A percentile compares a stretch with the other conserved stretches of the same genome.
These are phyloP conservation scores for Pammene aurita DNA, from an alignment of 2,888 invertebrate species.

Conservation along the genomic window DNA sequence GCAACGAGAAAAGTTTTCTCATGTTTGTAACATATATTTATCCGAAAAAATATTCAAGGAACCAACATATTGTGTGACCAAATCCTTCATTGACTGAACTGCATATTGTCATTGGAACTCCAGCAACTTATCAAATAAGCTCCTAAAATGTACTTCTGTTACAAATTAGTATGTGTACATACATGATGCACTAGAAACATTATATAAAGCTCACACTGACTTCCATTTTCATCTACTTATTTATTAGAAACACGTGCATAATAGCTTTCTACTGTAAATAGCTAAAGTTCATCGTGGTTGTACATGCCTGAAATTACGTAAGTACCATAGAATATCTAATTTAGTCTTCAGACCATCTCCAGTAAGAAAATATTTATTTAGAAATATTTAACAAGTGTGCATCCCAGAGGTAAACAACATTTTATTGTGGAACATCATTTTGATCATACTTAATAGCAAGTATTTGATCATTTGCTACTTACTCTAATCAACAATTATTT, in stretches of 20 bases:
- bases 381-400: conserved; percentile 73
- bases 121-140: conserved; percentile 18
- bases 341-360: conserved; percentile 54
- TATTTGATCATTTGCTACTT: conserved; percentile 27
- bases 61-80: background rate
- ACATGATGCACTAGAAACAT: background rate
- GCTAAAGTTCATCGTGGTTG: conserved; percentile 10
- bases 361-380: conserved; percentile 72
- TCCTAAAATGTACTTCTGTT: background rate
- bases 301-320: conserved; percentile 45
- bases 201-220: conserved; percentile 9
- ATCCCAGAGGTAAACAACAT: conserved; percentile 57
- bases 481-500: conserved; percentile 28
- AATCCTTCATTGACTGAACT: conserved; percentile 9
- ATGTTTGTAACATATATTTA: background rate
- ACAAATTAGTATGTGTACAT: background rate
- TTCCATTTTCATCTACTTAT: conserved; percentile 16
- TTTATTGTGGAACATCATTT: conserved; percentile 9
- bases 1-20: background rate
- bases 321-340: conserved; percentile 61
- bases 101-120: conserved; percentile 13
- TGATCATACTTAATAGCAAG: conserved; percentile 21
- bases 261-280: conserved; percentile 25
- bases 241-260: conserved; percentile 18
- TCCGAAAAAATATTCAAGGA: background rate